Percentiles rank a stretch among this genome's conserved stretches.
phyloP scores from a whole-genome alignment of 2,888 invertebrate genomes.

The Catocala fraxini region DNA sequence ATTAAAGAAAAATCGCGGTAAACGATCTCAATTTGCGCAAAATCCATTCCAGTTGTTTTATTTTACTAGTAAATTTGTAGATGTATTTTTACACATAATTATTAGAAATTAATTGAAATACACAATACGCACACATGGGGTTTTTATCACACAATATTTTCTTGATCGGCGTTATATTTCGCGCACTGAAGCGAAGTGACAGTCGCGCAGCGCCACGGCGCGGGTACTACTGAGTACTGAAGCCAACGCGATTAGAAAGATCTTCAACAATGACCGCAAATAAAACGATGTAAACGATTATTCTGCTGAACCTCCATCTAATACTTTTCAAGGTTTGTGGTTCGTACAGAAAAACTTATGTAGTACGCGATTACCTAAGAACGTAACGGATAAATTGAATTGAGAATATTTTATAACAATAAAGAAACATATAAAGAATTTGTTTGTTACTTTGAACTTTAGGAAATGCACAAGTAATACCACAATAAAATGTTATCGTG shows the following conservation, averaged over 20 bases:
- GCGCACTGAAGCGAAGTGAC: slow-evolving; percentile 45
- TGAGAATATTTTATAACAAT: neutral
- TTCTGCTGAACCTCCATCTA: slow-evolving; percentile 53
- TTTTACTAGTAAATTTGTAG: slow-evolving; percentile 1
- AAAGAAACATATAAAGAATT: neutral
- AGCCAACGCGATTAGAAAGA: slow-evolving; percentile 71
- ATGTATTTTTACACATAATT: slow-evolving; percentile 4
- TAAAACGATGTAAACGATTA: slow-evolving; percentile 58
- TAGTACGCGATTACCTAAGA: slow-evolving; percentile 39
- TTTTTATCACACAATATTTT: slow-evolving; percentile 46
- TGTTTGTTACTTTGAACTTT: neutral
- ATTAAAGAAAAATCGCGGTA: slow-evolving; percentile 13
- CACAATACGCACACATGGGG: slow-evolving; percentile 39
- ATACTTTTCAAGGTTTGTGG: slow-evolving; percentile 60
- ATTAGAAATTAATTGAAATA: slow-evolving; percentile 8
- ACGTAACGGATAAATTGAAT: slow-evolving; percentile 11
- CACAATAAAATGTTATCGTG: slow-evolving; percentile 3
- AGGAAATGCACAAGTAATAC: neutral
- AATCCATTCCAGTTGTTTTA: slow-evolving; percentile 34
- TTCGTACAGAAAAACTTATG: slow-evolving; percentile 49
- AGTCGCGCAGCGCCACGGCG: slow-evolving; percentile 63
- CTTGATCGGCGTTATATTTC: slow-evolving; percentile 33
- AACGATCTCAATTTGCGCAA: slow-evolving; percentile 15
- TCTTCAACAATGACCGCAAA: slow-evolving; percentile 73
- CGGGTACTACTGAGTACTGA: slow-evolving; percentile 67